Conservation (phyloP, 2,888 invertebrate species). For the Volucella zonaria region DNA sequence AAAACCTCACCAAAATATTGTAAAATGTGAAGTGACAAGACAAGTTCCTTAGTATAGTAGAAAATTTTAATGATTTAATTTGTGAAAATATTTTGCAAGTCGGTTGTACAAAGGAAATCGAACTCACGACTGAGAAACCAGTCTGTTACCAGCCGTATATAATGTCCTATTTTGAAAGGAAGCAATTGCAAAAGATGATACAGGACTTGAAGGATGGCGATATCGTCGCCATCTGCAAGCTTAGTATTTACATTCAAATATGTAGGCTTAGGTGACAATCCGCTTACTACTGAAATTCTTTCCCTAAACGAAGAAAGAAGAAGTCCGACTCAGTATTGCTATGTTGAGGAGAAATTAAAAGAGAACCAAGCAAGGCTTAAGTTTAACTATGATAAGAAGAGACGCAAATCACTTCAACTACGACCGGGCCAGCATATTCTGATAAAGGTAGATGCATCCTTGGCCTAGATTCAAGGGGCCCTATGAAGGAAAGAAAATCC, state of each 20-base stretch:
- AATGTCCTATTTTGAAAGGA: background rate
- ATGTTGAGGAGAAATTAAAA: too few species aligned
- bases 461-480: slow-evolving; percentile 8
- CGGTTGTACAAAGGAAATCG: slow-evolving; percentile 17
- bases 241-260: background rate
- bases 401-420: slow-evolving; percentile 14
- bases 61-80: too few species aligned
- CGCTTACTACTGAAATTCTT: too few species aligned
- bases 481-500: slow-evolving; percentile 7
- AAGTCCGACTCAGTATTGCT: background rate
- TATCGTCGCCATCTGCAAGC: background rate
- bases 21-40: background rate
- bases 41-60: too few species aligned
- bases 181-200: background rate
- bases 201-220: slow-evolving; percentile 26
- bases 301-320: background rate
- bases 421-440: slow-evolving; percentile 16
- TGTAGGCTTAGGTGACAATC: too few species aligned
- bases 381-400: slow-evolving; percentile 3
- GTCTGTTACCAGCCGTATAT: slow-evolving; percentile 15
- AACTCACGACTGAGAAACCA: slow-evolving; percentile 24
- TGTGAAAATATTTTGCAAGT: background rate
- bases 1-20: background rate
- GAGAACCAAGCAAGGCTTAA: background rate
- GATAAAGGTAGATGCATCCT: slow-evolving; percentile 9